Percentiles rank a stretch among this genome's conserved stretches.
phyloP scores from a whole-genome alignment of 1,140 invertebrate genomes.

The Orchestia grillus region DNA sequence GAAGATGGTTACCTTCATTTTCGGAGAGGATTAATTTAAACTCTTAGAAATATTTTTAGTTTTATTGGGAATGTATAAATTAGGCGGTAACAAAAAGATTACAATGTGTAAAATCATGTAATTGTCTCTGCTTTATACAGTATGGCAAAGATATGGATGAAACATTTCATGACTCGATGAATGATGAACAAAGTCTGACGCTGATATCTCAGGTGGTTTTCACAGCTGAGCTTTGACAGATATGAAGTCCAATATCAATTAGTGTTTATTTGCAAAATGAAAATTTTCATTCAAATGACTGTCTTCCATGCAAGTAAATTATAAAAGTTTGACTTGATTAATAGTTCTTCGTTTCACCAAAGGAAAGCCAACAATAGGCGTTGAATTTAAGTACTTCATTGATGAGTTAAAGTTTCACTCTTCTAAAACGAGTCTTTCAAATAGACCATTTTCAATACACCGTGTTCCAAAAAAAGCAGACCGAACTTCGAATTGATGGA shows the following conservation, averaged over 20 bases:
- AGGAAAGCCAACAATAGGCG: too few relatives aligned
- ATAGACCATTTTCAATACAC: too few relatives aligned
- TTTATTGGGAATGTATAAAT: constrained; percentile 53
- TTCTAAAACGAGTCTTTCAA: too few relatives aligned
- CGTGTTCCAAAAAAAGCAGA: too few relatives aligned
- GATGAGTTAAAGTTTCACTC: too few relatives aligned
- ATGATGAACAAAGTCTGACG: neutral
- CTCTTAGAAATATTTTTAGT: neutral
- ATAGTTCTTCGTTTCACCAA: too few relatives aligned
- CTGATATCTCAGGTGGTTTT: neutral
- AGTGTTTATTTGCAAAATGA: neutral
- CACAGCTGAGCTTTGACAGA: neutral
- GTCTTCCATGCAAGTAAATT: too few relatives aligned
- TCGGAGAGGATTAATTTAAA: neutral
- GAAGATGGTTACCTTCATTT: too few relatives aligned
- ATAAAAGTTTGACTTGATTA: too few relatives aligned
- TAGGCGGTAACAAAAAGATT: constrained; percentile 42
- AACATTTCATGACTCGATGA: neutral
- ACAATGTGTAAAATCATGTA: neutral
- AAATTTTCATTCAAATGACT: too few relatives aligned
- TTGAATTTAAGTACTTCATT: too few relatives aligned
- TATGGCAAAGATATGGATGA: constrained; percentile 1
- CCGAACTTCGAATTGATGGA: too few relatives aligned
- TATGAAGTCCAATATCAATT: neutral
- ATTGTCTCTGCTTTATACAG: neutral